Base-by-base conservation (phyloP, 2,797 vertebrate genomes). In the Cercopithecus diana region DNA sequence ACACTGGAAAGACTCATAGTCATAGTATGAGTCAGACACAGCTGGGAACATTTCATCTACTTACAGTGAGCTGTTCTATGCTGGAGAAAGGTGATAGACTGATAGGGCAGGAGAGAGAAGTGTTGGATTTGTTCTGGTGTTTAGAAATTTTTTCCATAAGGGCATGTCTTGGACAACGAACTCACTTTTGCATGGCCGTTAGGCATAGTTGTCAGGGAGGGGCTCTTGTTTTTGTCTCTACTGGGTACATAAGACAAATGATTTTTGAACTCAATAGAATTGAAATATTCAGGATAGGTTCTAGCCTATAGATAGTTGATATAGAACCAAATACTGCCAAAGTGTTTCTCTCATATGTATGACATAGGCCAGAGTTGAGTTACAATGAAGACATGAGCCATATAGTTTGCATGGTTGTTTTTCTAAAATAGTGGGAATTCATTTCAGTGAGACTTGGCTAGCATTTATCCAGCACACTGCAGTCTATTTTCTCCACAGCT, bases 21-120 rank as follows among this genome's bases (percentile, higher is more conserved):
- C 92, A 76, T 82, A 48, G 58, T 26, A 88, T 98, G 97, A 98
- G 96, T 98, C 98, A 98, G 96, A 94, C 8, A 73, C 24, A 98
- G 79, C 64, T 41, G 90, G 96, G 96, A 98, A 87, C 97, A 98
- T 96, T 96, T 83, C 75, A 79, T 50, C 97, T 98, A 97, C 95
- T 98, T 97, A 94, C 9, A 95, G 45, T 89, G 86, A 98, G 96
- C 73, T 95, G 73, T 97, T 95, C 95, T 85, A 33, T 98, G 72
- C 84, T 97, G 98, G 82, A 82, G 86, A 82, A 48, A 97, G 93
- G 94, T 87, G 43, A 89, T 43, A 58, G 19, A 50, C 58, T 36
- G 94, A 96, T 83, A 93, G n/a, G 26, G 64, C 43, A 93, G 93
- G 39, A 76, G 86, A 96, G 57, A n/a, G 45, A 96, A 95, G 50